Evolutionary conservation across 1,140 invertebrate genomes (phyloP).

Genomic region (Drosophila prosaltans): DNA sequence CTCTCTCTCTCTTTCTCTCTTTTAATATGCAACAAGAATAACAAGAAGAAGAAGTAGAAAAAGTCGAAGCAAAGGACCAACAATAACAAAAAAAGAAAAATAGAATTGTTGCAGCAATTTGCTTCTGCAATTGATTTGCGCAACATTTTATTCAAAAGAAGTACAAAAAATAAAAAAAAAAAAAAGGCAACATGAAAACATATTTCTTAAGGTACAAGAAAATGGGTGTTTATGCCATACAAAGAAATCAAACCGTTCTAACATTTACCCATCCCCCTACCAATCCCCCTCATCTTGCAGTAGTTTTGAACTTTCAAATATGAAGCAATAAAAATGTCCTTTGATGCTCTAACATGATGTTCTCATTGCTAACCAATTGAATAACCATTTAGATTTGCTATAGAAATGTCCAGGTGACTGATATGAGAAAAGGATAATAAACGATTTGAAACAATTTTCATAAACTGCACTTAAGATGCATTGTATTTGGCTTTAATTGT

Average conservation of each 20-base stretch:
- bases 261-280: not conserved
- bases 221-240: not conserved
- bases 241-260: not conserved
- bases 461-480: too few relatives aligned
- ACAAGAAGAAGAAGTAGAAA: too few relatives aligned
- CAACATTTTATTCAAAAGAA: slow-evolving; percentile 20
- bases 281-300: too few relatives aligned
- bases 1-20: not conserved
- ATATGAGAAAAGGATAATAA: too few relatives aligned
- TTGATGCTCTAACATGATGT: not conserved
- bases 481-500: too few relatives aligned
- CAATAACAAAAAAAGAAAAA: not conserved
- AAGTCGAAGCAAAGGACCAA: not conserved
- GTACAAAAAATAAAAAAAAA: not conserved
- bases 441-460: too few relatives aligned
- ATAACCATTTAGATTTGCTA: too few relatives aligned
- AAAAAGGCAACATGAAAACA: not conserved
- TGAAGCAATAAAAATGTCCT: slow-evolving; percentile 16
- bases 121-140: slow-evolving; percentile 42
- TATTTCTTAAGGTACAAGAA: not conserved
- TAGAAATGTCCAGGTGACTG: too few relatives aligned
- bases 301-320: not conserved
- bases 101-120: slow-evolving; percentile 7
- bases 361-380: too few relatives aligned
- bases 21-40: not conserved